Conservation (phyloP, 2,888 invertebrate genomes). For the Microdon myrmicae region DNA sequence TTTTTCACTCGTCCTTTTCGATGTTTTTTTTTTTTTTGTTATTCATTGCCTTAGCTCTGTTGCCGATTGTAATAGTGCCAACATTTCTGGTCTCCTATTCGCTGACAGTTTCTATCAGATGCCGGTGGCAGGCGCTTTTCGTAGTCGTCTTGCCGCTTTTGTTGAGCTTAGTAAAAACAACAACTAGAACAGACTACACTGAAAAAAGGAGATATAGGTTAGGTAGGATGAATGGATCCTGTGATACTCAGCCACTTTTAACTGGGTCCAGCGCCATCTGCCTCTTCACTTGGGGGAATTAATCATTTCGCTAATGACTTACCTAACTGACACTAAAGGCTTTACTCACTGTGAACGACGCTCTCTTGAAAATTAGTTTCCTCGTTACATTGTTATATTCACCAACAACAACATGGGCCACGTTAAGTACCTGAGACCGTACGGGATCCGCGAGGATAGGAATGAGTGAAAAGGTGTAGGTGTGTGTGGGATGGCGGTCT, state of each 20-base stretch:
- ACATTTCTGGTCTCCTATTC: constrained; percentile 22
- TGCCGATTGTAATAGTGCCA: not conserved
- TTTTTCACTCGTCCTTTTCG: constrained; percentile 3
- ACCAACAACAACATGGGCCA: no score
- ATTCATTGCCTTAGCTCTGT: constrained; percentile 29
- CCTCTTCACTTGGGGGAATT: constrained; percentile 23
- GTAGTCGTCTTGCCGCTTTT: constrained; percentile 37
- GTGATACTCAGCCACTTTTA: constrained; percentile 9
- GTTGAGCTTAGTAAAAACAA: constrained; percentile 36
- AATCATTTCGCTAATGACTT: constrained; percentile 51
- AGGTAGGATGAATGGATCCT: constrained; percentile 8
- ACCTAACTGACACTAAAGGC: constrained; percentile 51
- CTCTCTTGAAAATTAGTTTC: constrained; percentile 34
- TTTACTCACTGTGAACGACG: constrained; percentile 28
- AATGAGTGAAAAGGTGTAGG: not conserved
- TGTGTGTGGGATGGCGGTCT: not conserved
- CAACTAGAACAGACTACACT: constrained; percentile 23
- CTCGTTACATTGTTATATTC: no score
- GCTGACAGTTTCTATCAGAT: constrained; percentile 23
- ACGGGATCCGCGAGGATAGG: no score
- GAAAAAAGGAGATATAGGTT: constrained; percentile 6
- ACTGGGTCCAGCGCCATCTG: constrained; percentile 8
- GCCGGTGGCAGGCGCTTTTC: constrained; percentile 12
- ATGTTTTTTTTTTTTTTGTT: constrained; percentile 30
- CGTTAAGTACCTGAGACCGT: no score